Percentiles rank a stretch among this genome's conserved stretches.
phyloP scores from a whole-genome alignment of 2,888 invertebrate species.

The Trichopria drosophilae region DNA sequence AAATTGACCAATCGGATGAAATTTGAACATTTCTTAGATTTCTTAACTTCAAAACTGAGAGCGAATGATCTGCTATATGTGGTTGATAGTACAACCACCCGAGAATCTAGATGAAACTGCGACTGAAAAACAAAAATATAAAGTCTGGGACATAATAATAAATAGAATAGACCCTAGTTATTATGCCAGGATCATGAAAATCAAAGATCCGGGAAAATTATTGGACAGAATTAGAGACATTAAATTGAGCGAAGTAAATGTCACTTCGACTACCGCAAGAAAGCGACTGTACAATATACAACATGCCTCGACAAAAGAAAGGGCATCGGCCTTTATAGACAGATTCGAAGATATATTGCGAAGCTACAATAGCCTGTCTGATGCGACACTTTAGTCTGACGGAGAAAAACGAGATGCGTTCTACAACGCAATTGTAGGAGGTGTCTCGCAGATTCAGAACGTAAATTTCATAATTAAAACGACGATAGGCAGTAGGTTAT shows the following conservation, averaged over 20 bases:
- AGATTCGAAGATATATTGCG: conserved; percentile 18
- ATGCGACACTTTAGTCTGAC: conserved; percentile 12
- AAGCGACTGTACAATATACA: conserved; percentile 10
- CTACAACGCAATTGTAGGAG: too few relatives aligned
- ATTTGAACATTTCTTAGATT: conserved; percentile 31
- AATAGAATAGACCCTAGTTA: conserved; percentile 20
- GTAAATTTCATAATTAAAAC: conserved; percentile 14
- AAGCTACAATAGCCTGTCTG: conserved; percentile 14
- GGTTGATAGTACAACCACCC: conserved; percentile 14
- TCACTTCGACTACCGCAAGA: conserved; percentile 16
- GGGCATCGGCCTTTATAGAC: too few relatives aligned
- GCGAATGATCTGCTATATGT: conserved; percentile 19
- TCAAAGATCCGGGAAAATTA: conserved; percentile 15
- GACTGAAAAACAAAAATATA: conserved; percentile 17
- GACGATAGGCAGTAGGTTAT: conserved; percentile 8
- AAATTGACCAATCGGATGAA: conserved; percentile 17
- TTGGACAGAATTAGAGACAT: conserved; percentile 13
- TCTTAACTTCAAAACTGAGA: conserved; percentile 25
- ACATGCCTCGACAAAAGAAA: conserved; percentile 17
- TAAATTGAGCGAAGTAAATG: conserved; percentile 21
- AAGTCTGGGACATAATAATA: conserved; percentile 24
- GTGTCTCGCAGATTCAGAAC: too few relatives aligned
- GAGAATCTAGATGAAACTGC: conserved; percentile 4
- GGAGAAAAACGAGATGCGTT: too few relatives aligned
- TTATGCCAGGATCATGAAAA: conserved; percentile 14